Base-by-base conservation (phyloP, 2,113 vertebrate species). In the Dicaeum eximium region DNA sequence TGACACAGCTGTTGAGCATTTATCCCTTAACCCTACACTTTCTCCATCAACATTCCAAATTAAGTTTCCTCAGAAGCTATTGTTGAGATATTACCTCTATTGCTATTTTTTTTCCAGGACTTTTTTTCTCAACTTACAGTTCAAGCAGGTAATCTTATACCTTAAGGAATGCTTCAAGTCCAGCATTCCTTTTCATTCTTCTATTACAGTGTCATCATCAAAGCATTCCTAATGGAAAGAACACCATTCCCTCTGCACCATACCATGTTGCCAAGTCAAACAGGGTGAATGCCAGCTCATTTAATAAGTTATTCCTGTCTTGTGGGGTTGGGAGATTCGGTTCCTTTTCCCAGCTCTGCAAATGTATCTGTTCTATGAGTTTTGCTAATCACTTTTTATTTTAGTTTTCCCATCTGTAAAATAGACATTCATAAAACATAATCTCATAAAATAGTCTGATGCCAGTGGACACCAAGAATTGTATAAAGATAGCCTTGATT, bases 161-260 rank as follows among this genome's bases (percentile, higher is more conserved):
- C 35, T 44, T 45, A 58, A 79, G 44, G 79, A 93, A 88, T 82
- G 60, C 67, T 73, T 73, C 2, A 5, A 82, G 61, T 62, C 67
- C 81, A 88, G 35, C 45, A 83, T 77, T 93, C 66, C 56, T 88
- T 86, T 82, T 57, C 71, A 86, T 82, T 95, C 81, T 80, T 93
- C 90, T 80, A 15, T 56, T 80, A 44, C 86, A 93, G 56, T 54
- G 64, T 89, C 54, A 88, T 77, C 81, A 91, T 82, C 1, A n/a
- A 95, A 96, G 64, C 62, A 77, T 77, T 95, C 58, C 64, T 85
- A 64, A 86, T 91, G 79, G 92, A 90, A 94, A 96, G 90, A 93
- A 93, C 67, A 80, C 75, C 50, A 21, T 82, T 95, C 51, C 64
- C 54, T 60, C 72, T 71, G 27, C 56, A 27, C 58, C 15, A 2